These are phyloP conservation scores for Heliconius hortense DNA, from an alignment of 2,888 invertebrate genomes.

Conservation along the genomic window DNA sequence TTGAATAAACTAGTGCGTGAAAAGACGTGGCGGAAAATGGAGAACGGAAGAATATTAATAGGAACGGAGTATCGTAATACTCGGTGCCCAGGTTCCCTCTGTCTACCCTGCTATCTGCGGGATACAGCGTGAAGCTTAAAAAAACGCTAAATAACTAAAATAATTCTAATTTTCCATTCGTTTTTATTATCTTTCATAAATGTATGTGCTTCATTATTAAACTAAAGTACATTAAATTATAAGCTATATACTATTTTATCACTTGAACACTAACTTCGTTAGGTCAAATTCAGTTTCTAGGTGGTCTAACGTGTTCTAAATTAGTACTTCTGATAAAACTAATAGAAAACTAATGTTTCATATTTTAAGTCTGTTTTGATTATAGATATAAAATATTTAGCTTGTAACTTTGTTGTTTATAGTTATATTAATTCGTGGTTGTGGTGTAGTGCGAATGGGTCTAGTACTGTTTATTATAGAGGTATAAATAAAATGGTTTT, in stretches of 20 bases:
- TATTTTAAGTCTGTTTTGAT: conserved; percentile 2
- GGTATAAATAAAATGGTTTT: background rate
- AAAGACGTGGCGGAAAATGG: background rate
- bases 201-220: background rate
- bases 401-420: conserved; percentile 6
- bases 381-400: conserved; percentile 13
- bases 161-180: background rate
- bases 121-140: background rate
- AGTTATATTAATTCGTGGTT: background rate
- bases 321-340: conserved; percentile 11
- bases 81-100: background rate
- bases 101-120: background rate
- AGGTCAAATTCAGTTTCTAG: conserved; percentile 13
- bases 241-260: conserved; percentile 48
- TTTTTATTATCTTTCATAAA: background rate
- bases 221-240: conserved; percentile 5
- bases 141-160: background rate
- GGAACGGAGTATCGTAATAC: too few species aligned
- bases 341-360: conserved; percentile 9
- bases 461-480: background rate
- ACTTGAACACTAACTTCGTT: conserved; percentile 8
- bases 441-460: background rate
- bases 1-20: background rate
- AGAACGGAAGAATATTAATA: too few species aligned
- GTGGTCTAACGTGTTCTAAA: conserved; percentile 38